phyloP scores from a whole-genome alignment of 64 coral and sea anemone genomes.

The Acropora tenuis region DNA sequence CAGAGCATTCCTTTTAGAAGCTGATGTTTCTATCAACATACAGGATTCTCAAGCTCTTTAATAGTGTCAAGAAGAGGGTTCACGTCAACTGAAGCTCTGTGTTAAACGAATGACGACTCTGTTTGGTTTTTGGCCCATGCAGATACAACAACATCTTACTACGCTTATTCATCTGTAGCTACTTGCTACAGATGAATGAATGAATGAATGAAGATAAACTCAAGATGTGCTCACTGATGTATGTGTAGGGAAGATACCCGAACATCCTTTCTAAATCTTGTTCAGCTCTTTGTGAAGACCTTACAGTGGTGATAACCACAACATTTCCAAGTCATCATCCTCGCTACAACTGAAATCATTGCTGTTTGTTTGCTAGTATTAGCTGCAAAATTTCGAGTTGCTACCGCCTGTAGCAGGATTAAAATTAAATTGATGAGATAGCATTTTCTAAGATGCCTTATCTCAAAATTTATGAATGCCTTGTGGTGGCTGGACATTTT shows the following conservation, averaged over 20 bases:
- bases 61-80: constrained; percentile 27
- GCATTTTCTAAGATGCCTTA: not conserved
- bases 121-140: not conserved
- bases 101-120: constrained; percentile 22
- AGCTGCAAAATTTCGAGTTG: constrained; percentile 10
- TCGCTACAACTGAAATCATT: not conserved
- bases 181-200: not conserved
- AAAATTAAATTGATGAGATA: constrained; percentile 1
- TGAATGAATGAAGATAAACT: not conserved
- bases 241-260: constrained; percentile 7
- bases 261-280: constrained; percentile 4
- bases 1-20: not conserved
- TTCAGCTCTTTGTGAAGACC: not conserved
- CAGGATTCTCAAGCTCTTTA: constrained; percentile 28
- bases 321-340: constrained; percentile 10
- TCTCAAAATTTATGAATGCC: not conserved
- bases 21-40: constrained; percentile 3
- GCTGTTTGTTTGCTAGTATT: not conserved
- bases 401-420: not conserved
- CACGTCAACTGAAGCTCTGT: constrained; percentile 29
- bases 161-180: not conserved
- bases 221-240: constrained; percentile 4
- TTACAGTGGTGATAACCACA: not conserved
- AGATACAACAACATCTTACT: constrained; percentile 12
- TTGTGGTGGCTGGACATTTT: not conserved